These are phyloP conservation scores for Meriones unguiculatus DNA, from an alignment of 2,113 vertebrate species.

Conservation along the genomic window DNA sequence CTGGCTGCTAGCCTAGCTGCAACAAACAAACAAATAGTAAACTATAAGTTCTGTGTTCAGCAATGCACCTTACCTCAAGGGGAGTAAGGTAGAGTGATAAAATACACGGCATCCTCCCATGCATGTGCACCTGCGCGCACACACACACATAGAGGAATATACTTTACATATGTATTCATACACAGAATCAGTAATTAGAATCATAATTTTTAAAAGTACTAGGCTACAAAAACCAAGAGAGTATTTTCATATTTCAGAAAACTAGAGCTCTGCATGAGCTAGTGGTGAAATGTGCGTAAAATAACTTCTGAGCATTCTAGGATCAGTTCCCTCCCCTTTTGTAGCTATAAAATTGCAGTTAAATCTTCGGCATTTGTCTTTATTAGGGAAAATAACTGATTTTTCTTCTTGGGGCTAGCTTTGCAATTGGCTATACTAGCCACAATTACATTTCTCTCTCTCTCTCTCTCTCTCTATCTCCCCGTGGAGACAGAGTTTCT, in stretches of 20 bases:
- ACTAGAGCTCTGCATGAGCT: conserved; percentile 13
- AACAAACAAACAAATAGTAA: not conserved
- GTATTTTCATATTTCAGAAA: conserved; percentile 49
- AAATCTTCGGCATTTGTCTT: conserved; percentile 37
- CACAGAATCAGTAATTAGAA: not conserved
- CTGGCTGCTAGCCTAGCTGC: not conserved
- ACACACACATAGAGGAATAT: not conserved
- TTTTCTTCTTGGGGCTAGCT: not conserved
- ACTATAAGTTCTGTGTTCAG: not conserved
- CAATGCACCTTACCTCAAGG: too few species aligned
- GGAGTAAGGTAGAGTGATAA: not conserved
- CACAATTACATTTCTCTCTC: not conserved
- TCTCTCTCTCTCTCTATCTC: too few species aligned
- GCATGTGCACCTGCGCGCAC: not conserved
- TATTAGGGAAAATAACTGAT: not conserved
- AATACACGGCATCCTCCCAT: not conserved
- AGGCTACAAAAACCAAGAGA: conserved; percentile 51
- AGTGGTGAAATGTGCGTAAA: not conserved
- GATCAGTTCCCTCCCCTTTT: not conserved
- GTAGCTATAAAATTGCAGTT: conserved; percentile 1
- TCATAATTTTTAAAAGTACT: not conserved
- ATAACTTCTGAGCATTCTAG: not conserved
- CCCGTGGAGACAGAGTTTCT: too few species aligned
- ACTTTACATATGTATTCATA: not conserved
- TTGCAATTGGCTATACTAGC: not conserved